Evolutionary conservation across 2,888 invertebrate species (phyloP).

Genomic region (Archips xylosteana): DNA sequence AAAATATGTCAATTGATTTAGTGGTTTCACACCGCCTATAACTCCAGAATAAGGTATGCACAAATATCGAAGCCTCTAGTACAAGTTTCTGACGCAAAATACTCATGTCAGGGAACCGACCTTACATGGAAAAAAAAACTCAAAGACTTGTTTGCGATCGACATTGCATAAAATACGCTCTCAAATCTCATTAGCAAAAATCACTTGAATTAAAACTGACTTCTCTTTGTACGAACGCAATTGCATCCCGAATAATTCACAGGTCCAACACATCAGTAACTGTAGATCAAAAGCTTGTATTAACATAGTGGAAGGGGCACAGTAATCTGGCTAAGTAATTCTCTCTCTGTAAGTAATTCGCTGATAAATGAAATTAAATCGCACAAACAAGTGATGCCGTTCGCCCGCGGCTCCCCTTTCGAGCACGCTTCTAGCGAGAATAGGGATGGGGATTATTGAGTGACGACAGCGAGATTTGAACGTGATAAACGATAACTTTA

Average conservation of each 20-base stretch:
- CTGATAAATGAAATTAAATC: slow-evolving; percentile 86
- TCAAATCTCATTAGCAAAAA: neutral
- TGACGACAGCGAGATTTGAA: slow-evolving; percentile 45
- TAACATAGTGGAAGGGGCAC: slow-evolving; percentile 65
- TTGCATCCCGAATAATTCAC: slow-evolving; percentile 9
- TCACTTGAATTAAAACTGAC: neutral
- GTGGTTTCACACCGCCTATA: too few species aligned
- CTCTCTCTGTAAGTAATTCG: slow-evolving; percentile 84
- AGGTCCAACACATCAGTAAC: slow-evolving; percentile 24
- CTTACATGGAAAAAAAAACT: too few species aligned
- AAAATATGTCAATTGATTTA: too few species aligned
- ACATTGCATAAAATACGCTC: too few species aligned
- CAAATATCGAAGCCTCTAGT: too few species aligned
- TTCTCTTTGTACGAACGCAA: slow-evolving; percentile 16
- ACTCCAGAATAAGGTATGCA: too few species aligned
- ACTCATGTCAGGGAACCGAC: too few species aligned
- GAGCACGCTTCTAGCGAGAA: slow-evolving; percentile 55
- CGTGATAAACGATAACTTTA: neutral
- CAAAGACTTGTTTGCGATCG: too few species aligned
- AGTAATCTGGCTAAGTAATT: slow-evolving; percentile 84
- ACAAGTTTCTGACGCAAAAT: too few species aligned
- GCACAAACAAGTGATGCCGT: slow-evolving; percentile 83
- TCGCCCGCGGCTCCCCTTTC: slow-evolving; percentile 73
- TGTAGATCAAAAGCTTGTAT: slow-evolving; percentile 50
- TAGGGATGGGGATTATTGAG: slow-evolving; percentile 55